Base-by-base conservation (phyloP, 2,888 invertebrate genomes). In the Nycteola revayana region DNA sequence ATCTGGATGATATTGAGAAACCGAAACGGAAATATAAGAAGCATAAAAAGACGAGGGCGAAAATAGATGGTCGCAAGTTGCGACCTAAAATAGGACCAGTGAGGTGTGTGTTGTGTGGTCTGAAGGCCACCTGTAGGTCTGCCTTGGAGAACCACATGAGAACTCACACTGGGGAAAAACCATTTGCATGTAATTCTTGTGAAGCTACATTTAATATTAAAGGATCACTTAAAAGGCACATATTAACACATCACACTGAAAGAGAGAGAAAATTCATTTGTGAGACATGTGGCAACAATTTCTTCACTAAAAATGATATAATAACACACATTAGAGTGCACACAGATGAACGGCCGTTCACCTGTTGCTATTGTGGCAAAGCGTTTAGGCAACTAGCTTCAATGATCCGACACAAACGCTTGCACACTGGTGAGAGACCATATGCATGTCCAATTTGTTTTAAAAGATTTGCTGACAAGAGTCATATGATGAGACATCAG, bases 381-480 rank as follows among this genome's bases (percentile, higher is more conserved):
- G 51, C 54, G 3, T 89, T 89, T 36, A 51, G 75, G 3, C 88
- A 89, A 43, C 60, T 80, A 5, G 71, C 86, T 1, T 77, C 89
- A 0, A 58, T 85, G 36, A 82, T 82, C 17, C 69, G 89, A 0
- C 89, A 88, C 35, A 78, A 76, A 28, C 63, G 83, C 3, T 60
- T 72, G 4, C 89, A 89, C 44, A 88, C 88, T 0, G 88, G 88
- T 0, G 87, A 88, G 28, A 78, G 75, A 21, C 88, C 88, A 1
- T 86, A 60, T 36, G 28, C 75, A 0, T 89, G 89, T 38, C 51
- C 66, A 0, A 66, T 71, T 1, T 89, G 89, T 48, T 67, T 65
- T 1, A 85, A 80, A 42, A 66, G 64, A 9, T 89, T 89, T 55
- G 61, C 63, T 7, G 82, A 84, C 18, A 74, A 63, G 30, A 66